A percentile compares a stretch with the other conserved stretches of the same genome.
Evolutionary conservation across 92 coral and sea anemone species (phyloP).

Genomic region (Meandrina meandrites): DNA sequence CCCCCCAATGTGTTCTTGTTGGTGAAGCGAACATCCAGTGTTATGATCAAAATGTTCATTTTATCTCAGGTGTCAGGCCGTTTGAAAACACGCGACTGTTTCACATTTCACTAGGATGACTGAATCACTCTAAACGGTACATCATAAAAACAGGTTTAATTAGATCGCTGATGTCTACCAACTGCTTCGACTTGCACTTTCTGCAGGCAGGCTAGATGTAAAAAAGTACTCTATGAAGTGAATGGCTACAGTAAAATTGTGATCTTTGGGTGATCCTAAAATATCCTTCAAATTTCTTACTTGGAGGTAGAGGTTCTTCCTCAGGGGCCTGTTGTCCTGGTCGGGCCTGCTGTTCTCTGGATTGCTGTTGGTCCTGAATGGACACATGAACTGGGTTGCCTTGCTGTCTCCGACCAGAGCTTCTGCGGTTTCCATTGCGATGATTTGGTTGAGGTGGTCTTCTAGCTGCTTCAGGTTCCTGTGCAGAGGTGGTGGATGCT

Average conservation of each 20-base stretch:
- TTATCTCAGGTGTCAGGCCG: no score
- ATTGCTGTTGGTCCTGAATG: slow-evolving; percentile 71
- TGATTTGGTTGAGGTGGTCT: slow-evolving; percentile 18
- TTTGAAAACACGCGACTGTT: no score
- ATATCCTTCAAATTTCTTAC: slow-evolving; percentile 50
- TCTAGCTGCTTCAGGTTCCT: slow-evolving; percentile 35
- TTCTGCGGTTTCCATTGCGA: slow-evolving; percentile 11
- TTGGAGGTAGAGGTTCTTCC: slow-evolving; percentile 67
- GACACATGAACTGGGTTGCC: slow-evolving; percentile 78
- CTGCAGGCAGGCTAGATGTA: no score
- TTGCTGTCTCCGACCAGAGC: slow-evolving; percentile 47
- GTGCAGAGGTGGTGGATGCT: slow-evolving; percentile 2
- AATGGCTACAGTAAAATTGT: background rate
- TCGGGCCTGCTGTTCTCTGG: slow-evolving; percentile 36
- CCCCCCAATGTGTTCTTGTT: no score
- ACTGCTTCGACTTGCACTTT: no score
- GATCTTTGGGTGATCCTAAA: background rate
- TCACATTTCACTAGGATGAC: no score
- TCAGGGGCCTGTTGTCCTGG: slow-evolving; percentile 35
- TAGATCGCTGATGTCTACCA: no score
- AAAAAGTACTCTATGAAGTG: background rate
- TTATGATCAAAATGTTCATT: no score
- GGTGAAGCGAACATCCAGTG: no score
- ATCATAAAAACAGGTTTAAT: no score
- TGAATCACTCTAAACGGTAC: no score